A percentile compares a stretch with the other conserved stretches of the same genome.
Conservation (phyloP, 1,140 invertebrate species). For the Megathymus violae region DNA sequence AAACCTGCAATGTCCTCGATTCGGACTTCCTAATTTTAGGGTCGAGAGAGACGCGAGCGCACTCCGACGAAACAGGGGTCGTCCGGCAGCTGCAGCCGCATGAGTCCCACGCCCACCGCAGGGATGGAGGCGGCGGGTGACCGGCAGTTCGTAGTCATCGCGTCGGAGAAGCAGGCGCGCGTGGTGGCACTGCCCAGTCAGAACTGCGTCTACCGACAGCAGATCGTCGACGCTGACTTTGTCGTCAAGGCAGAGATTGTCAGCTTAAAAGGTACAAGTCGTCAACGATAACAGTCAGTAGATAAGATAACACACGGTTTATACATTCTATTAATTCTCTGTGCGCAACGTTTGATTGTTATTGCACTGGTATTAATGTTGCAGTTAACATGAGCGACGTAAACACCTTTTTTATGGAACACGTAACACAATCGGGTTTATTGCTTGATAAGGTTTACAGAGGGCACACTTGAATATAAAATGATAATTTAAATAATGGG, state of each 20-base stretch:
- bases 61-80: slow-evolving; percentile 86
- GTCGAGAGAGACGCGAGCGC: slow-evolving; percentile 58
- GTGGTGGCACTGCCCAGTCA: slow-evolving; percentile 97
- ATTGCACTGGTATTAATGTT: too few relatives aligned
- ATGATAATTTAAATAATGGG: too few relatives aligned
- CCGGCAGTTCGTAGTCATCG: slow-evolving; percentile 96
- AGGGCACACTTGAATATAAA: too few relatives aligned
- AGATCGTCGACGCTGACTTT: slow-evolving; percentile 94
- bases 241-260: slow-evolving; percentile 97
- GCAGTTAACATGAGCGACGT: too few relatives aligned
- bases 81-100: slow-evolving; percentile 82
- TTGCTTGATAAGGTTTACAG: too few relatives aligned
- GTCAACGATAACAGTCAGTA: too few relatives aligned
- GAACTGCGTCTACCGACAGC: slow-evolving; percentile 94
- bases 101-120: slow-evolving; percentile 89
- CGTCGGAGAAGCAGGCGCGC: slow-evolving; percentile 97
- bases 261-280: slow-evolving; percentile 91
- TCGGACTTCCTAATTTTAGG: not conserved
- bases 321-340: too few relatives aligned
- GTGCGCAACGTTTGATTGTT: too few relatives aligned
- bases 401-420: too few relatives aligned
- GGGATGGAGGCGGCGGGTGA: slow-evolving; percentile 87
- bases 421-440: too few relatives aligned
- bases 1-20: too few relatives aligned
- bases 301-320: too few relatives aligned